phyloP scores from a whole-genome alignment of 2,888 invertebrate genomes.

The Amiota mariae region DNA sequence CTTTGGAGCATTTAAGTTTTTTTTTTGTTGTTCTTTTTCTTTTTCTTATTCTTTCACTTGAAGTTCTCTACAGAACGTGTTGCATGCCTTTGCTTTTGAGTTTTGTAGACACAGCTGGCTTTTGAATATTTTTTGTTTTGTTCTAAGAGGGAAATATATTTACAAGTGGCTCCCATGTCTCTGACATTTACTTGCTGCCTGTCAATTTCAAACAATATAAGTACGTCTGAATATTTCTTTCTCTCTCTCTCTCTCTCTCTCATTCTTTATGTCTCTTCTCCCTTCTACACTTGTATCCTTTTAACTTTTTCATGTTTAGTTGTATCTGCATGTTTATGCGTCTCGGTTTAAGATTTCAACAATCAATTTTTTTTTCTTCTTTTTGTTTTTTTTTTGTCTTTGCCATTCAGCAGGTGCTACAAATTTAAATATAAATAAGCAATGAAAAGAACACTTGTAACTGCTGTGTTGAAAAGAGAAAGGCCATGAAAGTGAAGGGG shows the following conservation, averaged over 20 bases:
- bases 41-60: not conserved
- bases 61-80: not conserved
- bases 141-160: not conserved
- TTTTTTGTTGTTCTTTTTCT: slow-evolving; percentile 11
- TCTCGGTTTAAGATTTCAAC: slow-evolving; percentile 6
- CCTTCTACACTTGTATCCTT: slow-evolving; percentile 38
- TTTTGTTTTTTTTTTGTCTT: not conserved
- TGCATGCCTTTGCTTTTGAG: slow-evolving; percentile 42
- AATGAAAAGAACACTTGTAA: not conserved
- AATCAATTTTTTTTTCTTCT: slow-evolving; percentile 2
- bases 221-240: slow-evolving; percentile 16
- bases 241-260: slow-evolving; percentile 33
- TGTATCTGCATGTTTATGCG: slow-evolving; percentile 18
- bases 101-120: slow-evolving; percentile 31
- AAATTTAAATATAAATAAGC: slow-evolving; percentile 17
- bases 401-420: slow-evolving; percentile 16
- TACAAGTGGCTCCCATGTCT: not conserved
- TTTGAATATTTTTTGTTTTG: not conserved
- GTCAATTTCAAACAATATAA: no score
- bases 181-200: not conserved
- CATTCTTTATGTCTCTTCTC: slow-evolving; percentile 25
- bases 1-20: not conserved
- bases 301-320: not conserved
- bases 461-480: no score
- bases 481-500: no score